A percentile compares a stretch with the other conserved stretches of the same genome.
Evolutionary conservation across 2,888 invertebrate genomes (phyloP).

Genomic region (Archips crataeganus): DNA sequence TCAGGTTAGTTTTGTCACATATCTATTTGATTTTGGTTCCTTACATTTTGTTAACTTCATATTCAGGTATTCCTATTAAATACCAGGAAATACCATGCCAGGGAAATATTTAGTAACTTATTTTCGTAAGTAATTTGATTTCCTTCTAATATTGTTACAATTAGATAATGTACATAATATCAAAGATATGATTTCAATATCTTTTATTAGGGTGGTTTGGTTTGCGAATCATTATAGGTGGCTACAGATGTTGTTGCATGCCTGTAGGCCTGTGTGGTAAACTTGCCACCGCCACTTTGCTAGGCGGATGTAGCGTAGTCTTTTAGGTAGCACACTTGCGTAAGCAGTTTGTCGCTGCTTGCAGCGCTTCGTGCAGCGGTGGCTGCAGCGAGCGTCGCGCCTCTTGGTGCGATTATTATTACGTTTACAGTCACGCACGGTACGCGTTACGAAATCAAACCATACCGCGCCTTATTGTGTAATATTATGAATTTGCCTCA

Average conservation of each 20-base stretch:
- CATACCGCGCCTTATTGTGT: conserved; percentile 13
- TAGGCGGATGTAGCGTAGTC: neutral
- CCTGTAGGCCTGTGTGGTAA: too few species aligned
- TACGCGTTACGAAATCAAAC: conserved; percentile 26
- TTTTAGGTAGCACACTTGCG: neutral
- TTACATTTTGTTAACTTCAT: neutral
- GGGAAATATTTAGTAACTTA: too few species aligned
- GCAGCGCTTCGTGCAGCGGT: neutral
- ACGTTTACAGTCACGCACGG: conserved; percentile 31
- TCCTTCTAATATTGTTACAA: too few species aligned
- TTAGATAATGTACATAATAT: too few species aligned
- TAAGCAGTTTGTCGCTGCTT: neutral
- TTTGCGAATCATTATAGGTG: neutral
- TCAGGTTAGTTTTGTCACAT: conserved; percentile 86
- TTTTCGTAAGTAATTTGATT: too few species aligned
- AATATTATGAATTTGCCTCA: neutral
- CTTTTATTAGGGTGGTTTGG: neutral
- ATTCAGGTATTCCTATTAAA: neutral
- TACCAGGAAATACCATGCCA: too few species aligned
- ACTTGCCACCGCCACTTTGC: too few species aligned
- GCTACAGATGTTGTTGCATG: neutral
- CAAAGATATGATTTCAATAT: too few species aligned
- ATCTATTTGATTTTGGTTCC: neutral
- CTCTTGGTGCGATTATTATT: conserved; percentile 14
- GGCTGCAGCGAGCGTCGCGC: conserved; percentile 12